These are phyloP conservation scores for Mactra quadrangularis DNA, from an alignment of 1,140 invertebrate genomes.

Conservation along the genomic window DNA sequence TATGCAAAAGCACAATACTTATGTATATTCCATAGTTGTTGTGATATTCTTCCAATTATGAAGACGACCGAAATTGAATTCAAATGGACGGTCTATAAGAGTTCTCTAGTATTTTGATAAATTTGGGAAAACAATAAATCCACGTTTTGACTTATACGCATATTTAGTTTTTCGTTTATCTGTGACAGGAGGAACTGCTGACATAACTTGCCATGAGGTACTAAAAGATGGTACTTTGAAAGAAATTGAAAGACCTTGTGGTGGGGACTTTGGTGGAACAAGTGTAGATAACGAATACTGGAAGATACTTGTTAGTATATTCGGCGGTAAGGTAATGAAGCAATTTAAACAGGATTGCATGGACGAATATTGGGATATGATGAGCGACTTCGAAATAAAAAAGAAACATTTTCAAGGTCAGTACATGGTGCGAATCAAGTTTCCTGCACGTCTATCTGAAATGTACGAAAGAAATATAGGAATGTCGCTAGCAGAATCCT, in stretches of 20 bases:
- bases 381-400: constrained; percentile 61
- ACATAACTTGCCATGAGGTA: constrained; percentile 66
- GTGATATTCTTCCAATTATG: too few species aligned
- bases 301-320: constrained; percentile 36
- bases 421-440: constrained; percentile 27
- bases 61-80: too few species aligned
- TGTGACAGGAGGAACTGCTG: constrained; percentile 65
- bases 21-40: too few species aligned
- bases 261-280: constrained; percentile 65
- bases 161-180: too few species aligned
- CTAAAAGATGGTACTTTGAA: constrained; percentile 27
- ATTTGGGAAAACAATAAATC: too few species aligned
- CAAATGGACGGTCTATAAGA: too few species aligned
- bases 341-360: constrained; percentile 41
- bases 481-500: constrained; percentile 9
- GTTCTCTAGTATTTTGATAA: too few species aligned
- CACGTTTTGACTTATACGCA: too few species aligned
- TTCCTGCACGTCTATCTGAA: constrained; percentile 46
- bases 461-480: constrained; percentile 20
- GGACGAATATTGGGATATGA: constrained; percentile 51
- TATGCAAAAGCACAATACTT: too few species aligned
- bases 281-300: constrained; percentile 63
- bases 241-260: constrained; percentile 61
- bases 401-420: constrained; percentile 53
- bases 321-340: constrained; percentile 47